Evolutionary conservation across 1,140 invertebrate genomes (phyloP).

Genomic region (Drosophila nasuta): DNA sequence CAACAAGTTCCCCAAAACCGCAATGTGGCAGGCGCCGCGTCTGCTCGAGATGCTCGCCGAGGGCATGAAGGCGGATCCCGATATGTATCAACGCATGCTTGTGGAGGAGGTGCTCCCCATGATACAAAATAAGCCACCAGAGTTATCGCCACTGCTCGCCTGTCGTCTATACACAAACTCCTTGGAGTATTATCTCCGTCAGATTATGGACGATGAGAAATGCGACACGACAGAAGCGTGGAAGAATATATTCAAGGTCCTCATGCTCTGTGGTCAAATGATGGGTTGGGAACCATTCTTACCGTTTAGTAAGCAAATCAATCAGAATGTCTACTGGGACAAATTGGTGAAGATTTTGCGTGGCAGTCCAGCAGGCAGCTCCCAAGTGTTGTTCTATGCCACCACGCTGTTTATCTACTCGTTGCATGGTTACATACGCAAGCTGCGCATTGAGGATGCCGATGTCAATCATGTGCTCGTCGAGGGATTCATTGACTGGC

Average conservation of each 20-base stretch:
- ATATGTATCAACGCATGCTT: constrained; percentile 77
- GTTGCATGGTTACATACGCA: constrained; percentile 88
- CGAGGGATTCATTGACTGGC: constrained; percentile 85
- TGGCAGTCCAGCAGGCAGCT: constrained; percentile 85
- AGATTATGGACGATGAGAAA: constrained; percentile 86
- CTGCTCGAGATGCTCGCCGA: constrained; percentile 79
- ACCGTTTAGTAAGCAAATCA: constrained; percentile 85
- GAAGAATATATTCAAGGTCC: constrained; percentile 91
- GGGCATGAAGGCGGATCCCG: constrained; percentile 72
- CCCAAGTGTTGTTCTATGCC: constrained; percentile 89
- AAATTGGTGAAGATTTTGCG: constrained; percentile 86
- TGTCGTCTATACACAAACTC: constrained; percentile 78
- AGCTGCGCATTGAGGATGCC: constrained; percentile 69
- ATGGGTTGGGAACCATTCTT: constrained; percentile 91
- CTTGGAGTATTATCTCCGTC: constrained; percentile 76
- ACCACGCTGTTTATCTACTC: constrained; percentile 89
- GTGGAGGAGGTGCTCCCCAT: constrained; percentile 81
- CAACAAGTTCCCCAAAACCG: constrained; percentile 92
- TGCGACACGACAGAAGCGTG: constrained; percentile 91
- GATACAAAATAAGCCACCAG: constrained; percentile 79
- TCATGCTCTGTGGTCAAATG: constrained; percentile 91
- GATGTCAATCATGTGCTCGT: constrained; percentile 84
- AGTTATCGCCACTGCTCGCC: constrained; percentile 67
- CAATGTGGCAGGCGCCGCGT: constrained; percentile 88
- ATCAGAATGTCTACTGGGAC: constrained; percentile 90